A percentile compares a stretch with the other conserved stretches of the same genome.
Evolutionary conservation across 2,113 vertebrate genomes (phyloP).

Genomic region (Sander lucioperca): DNA sequence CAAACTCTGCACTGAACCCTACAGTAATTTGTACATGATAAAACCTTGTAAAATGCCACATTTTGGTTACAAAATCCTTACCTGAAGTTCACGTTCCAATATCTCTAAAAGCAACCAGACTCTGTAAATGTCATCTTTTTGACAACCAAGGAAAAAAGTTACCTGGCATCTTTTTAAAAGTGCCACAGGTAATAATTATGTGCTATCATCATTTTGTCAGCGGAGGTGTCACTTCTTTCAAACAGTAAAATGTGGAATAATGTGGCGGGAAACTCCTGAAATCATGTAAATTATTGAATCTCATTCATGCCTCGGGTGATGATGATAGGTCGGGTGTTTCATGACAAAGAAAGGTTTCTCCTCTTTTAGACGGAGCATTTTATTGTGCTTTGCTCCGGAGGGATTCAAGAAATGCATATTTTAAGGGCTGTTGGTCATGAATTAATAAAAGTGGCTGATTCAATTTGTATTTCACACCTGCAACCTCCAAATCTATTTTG

Average conservation of each 20-base stretch:
- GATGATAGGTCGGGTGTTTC: slow-evolving; percentile 24
- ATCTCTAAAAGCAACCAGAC: slow-evolving; percentile 23
- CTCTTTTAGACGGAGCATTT: slow-evolving; percentile 1
- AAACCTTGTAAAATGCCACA: slow-evolving; percentile 17
- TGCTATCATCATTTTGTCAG: slow-evolving; percentile 55
- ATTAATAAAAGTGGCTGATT: slow-evolving; percentile 49
- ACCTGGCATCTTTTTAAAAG: slow-evolving; percentile 51
- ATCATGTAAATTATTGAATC: slow-evolving; percentile 58
- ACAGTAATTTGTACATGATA: background rate
- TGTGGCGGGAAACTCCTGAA: slow-evolving; percentile 33
- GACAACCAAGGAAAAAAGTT: slow-evolving; percentile 33
- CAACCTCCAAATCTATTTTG: slow-evolving; percentile 14
- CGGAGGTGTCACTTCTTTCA: slow-evolving; percentile 45
- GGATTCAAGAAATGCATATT: slow-evolving; percentile 19
- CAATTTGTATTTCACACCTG: slow-evolving; percentile 39
- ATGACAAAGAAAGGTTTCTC: slow-evolving; percentile 16
- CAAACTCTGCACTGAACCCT: background rate
- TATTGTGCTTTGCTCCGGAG: slow-evolving; percentile 28
- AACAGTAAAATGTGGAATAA: slow-evolving; percentile 30
- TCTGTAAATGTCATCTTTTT: slow-evolving; percentile 63
- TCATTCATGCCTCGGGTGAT: slow-evolving; percentile 42
- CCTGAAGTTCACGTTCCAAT: slow-evolving; percentile 39
- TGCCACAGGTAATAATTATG: slow-evolving; percentile 65
- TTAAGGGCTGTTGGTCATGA: slow-evolving; percentile 37
- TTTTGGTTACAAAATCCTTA: slow-evolving; percentile 36